These are phyloP conservation scores for Gallinago undulata DNA, from an alignment of 2,113 vertebrate species.

Conservation along the genomic window DNA sequence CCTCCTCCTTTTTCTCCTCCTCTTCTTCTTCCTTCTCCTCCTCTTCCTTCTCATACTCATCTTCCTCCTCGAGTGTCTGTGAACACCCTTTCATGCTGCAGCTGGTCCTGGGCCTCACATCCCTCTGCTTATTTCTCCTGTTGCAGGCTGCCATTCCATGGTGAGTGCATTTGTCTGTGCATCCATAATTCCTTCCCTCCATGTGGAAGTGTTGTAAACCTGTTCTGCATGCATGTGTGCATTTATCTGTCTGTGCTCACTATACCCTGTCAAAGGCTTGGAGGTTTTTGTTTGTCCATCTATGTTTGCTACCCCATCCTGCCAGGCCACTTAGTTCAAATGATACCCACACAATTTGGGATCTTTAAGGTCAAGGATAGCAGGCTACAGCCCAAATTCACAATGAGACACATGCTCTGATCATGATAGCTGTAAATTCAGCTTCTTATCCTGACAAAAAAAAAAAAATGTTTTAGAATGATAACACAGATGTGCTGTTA, in stretches of 20 bases:
- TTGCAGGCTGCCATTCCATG: neutral
- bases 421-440: neutral
- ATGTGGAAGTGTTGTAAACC: neutral
- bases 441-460: neutral
- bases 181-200: neutral
- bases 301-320: neutral
- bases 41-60: neutral
- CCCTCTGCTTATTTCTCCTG: neutral
- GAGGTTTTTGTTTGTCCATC: neutral
- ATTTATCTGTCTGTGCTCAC: neutral
- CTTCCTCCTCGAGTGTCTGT: accelerated
- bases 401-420: neutral
- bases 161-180: neutral
- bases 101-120: too few species aligned
- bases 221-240: neutral
- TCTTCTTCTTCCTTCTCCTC: neutral
- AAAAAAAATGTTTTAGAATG: neutral
- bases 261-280: neutral
- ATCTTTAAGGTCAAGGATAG: neutral
- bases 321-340: neutral
- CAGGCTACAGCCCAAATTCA: neutral
- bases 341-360: neutral
- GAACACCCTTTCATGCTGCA: neutral
- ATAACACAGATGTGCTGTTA: neutral
- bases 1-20: neutral